These are phyloP conservation scores for Anisognathus igniventris DNA, from an alignment of 2,797 vertebrate genomes.

Conservation along the genomic window DNA sequence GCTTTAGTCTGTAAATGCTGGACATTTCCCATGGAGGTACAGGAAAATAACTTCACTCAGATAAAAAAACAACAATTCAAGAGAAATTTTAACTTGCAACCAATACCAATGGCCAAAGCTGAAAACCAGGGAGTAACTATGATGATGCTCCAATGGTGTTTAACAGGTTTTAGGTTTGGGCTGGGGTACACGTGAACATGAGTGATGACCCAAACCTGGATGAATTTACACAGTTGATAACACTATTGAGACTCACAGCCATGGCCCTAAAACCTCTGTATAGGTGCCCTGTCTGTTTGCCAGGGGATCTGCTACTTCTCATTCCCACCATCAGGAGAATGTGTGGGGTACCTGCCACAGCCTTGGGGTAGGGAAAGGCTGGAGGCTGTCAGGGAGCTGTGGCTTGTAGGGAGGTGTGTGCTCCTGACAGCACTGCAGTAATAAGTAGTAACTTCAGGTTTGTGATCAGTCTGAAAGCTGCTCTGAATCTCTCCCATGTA, in stretches of 20 bases:
- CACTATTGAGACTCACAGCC: background rate
- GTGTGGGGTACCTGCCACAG: background rate
- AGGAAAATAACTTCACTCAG: background rate
- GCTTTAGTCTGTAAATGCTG: background rate
- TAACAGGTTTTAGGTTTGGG: background rate
- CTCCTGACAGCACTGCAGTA: background rate
- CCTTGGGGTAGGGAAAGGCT: background rate
- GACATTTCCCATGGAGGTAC: background rate
- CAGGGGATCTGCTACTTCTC: background rate
- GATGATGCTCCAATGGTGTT: background rate
- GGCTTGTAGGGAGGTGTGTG: background rate
- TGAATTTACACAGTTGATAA: background rate
- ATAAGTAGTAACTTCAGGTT: background rate
- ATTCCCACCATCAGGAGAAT: background rate
- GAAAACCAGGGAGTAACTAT: background rate
- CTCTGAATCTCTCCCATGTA: background rate
- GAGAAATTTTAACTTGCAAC: background rate
- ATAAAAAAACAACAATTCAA: background rate
- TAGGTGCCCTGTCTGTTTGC: background rate
- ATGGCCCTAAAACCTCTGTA: background rate
- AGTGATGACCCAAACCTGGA: fast-evolving
- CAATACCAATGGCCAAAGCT: background rate
- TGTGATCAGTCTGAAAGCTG: background rate
- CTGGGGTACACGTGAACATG: background rate
- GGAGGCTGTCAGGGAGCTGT: background rate